Evolutionary conservation across 2,888 invertebrate genomes (phyloP), one percentile per base, ranked within the genome.

Genomic region (Napeogenes inachia): DNA sequence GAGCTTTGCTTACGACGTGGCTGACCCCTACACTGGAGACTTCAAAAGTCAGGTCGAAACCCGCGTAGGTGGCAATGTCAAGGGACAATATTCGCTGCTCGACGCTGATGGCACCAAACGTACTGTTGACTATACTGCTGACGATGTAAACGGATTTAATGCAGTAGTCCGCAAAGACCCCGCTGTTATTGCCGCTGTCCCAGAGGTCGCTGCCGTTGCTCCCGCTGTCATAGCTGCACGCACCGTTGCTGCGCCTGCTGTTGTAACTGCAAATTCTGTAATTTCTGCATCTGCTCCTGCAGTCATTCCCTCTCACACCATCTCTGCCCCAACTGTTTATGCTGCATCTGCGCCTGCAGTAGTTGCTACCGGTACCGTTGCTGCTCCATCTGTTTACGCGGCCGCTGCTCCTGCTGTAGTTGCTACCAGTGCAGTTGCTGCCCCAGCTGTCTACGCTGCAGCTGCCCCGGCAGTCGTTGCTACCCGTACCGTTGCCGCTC

Each of bases 1-100:
- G 68, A 89, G 90, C 79, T 92, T 90, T 78, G 84, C 91, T 2
- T 92, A 92, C 78, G 91, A 91, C 68, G 91, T 92, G 45, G 91
- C 92, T 42, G 92, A 92, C 75, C 87, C 89, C 70, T 76, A 87
- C 78, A 92, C 92, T 63, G 92, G 92, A 13, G 92, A 92, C 83
- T 88, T 74, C 79, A 92, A 92, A 79, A 91, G 89, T 80, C 92
- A 92, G 75, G 81, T 82, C 13, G 92, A 92, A 81, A 87, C 87
- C 61, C 89, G 92, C 71, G 81, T 82, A 56, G 92, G 92, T 47
- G 92, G 92, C 70, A 76, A 79, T 61, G 92, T 92, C 56, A 79
- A 83, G 67, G 92, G 92, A 65, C 91, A 91, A 75, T 92, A 92
- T 85, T 92, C 92, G 38, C 84, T 92, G 13, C 78, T 87, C 12